phyloP scores from a whole-genome alignment of 2,888 invertebrate species.

The Lycophotia porphyrea region DNA sequence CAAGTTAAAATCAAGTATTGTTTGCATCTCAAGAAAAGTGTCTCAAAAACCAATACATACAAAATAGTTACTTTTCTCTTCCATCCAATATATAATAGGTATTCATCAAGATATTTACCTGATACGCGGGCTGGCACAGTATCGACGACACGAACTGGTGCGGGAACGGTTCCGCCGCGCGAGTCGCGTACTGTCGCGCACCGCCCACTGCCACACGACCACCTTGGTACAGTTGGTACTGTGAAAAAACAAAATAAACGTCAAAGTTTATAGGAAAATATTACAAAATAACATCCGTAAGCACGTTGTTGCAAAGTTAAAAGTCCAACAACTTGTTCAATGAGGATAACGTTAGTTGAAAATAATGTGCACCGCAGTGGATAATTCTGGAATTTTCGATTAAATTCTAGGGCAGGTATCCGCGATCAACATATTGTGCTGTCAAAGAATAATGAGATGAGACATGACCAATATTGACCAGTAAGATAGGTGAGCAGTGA shows the following conservation, averaged over 20 bases:
- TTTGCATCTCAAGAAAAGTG: no score
- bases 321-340: not conserved
- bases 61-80: not conserved
- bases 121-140: conserved; percentile 97
- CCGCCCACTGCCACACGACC: conserved; percentile 91
- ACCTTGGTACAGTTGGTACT: conserved; percentile 94
- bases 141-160: conserved; percentile 98
- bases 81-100: not conserved
- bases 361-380: not conserved
- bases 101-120: conserved; percentile 84
- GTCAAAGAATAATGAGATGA: no score
- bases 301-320: not conserved
- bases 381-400: not conserved
- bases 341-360: not conserved
- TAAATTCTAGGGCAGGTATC: not conserved
- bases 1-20: not conserved
- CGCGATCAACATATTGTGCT: not conserved
- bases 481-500: not conserved
- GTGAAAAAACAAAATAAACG: conserved; percentile 52
- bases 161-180: conserved; percentile 95
- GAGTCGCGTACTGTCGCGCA: conserved; percentile 92
- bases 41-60: no score
- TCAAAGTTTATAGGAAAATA: not conserved
- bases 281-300: not conserved
- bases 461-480: not conserved